Evolutionary conservation across 2,113 vertebrate genomes (phyloP).

Genomic region (Podiceps cristatus): DNA sequence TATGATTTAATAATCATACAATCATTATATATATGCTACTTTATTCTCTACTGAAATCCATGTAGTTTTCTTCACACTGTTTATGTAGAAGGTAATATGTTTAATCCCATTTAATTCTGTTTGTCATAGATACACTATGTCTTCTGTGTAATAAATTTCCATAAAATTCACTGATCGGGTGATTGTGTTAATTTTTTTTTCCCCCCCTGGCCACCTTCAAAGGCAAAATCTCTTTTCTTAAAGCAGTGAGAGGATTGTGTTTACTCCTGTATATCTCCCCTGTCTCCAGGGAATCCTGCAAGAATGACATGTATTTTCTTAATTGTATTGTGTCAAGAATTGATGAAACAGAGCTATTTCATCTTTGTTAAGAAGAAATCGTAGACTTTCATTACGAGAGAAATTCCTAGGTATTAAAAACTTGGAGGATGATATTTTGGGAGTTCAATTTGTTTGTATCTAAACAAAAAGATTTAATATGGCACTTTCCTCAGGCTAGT

Average conservation of each 20-base stretch:
- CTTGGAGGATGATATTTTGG: not conserved
- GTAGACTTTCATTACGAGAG: not conserved
- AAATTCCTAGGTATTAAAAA: not conserved
- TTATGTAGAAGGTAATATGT: not conserved
- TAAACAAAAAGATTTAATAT: not conserved
- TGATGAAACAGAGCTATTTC: not conserved
- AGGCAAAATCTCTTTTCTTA: not conserved
- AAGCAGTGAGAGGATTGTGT: not conserved
- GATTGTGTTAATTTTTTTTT: not conserved
- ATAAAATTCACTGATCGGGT: not conserved
- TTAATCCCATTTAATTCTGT: not conserved
- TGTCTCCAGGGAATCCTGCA: not conserved
- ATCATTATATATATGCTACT: accelerated
- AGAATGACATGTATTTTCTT: not conserved
- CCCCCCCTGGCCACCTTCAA: not conserved
- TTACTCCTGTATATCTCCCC: not conserved
- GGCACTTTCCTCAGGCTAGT: not conserved
- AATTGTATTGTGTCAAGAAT: not conserved
- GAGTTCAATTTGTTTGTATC: not conserved
- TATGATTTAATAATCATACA: not conserved
- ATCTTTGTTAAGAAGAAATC: not conserved
- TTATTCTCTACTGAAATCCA: not conserved
- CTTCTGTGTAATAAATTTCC: not conserved
- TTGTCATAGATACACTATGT: not conserved
- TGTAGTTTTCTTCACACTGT: not conserved